Percentiles rank a stretch among this genome's conserved stretches.
These are phyloP conservation scores for Teleogryllus occipitalis DNA, from an alignment of 1,140 invertebrate species.

Conservation along the genomic window DNA sequence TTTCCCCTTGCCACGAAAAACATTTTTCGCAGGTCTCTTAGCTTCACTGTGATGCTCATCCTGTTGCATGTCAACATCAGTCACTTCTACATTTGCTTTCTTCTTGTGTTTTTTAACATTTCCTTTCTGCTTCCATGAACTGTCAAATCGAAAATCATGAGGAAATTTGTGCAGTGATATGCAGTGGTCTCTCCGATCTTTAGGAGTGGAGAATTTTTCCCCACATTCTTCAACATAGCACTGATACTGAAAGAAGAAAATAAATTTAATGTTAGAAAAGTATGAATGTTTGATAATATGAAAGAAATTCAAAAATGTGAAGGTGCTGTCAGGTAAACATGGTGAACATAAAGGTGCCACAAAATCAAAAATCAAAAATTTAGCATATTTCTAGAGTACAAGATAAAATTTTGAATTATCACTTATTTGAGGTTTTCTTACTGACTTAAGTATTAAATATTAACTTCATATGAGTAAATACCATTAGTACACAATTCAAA, in stretches of 20 bases:
- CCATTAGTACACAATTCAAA: too few species aligned
- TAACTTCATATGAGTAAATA: too few species aligned
- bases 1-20: not conserved
- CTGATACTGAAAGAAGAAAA: slow-evolving; percentile 6
- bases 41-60: not conserved
- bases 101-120: not conserved
- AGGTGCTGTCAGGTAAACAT: not conserved
- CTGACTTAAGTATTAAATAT: too few species aligned
- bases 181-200: not conserved
- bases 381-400: not conserved
- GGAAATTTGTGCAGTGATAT: not conserved
- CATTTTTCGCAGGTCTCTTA: not conserved
- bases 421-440: too few species aligned
- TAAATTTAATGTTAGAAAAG: not conserved
- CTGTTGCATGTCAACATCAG: not conserved
- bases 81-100: not conserved
- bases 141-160: slow-evolving; percentile 10
- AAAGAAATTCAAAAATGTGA: too few species aligned
- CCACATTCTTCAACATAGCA: slow-evolving; percentile 9
- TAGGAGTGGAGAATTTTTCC: not conserved
- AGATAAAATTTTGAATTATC: not conserved
- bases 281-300: too few species aligned
- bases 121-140: not conserved
- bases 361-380: not conserved
- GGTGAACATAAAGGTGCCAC: not conserved